Percentiles rank a stretch among this genome's conserved stretches.
These are phyloP conservation scores for Drosophila insularis DNA, from an alignment of 1,140 invertebrate species.

Conservation along the genomic window DNA sequence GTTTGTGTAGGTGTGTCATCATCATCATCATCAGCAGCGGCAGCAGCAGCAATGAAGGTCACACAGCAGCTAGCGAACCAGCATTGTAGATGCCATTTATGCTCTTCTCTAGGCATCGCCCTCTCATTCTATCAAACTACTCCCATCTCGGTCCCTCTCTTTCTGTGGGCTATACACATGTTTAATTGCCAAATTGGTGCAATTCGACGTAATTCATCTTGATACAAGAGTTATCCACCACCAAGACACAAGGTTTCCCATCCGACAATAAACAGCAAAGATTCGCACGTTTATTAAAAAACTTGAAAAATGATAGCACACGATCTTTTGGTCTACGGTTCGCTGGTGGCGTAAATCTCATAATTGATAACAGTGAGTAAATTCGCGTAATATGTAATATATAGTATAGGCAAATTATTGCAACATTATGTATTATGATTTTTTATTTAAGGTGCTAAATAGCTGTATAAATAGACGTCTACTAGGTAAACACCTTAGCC, in stretches of 20 bases:
- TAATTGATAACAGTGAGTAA: slow-evolving; percentile 55
- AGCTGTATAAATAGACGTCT: slow-evolving; percentile 40
- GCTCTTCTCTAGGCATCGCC: slow-evolving; percentile 39
- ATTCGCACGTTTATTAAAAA: slow-evolving; percentile 73
- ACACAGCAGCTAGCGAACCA: slow-evolving; percentile 20
- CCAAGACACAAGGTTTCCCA: slow-evolving; percentile 53
- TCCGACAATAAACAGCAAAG: slow-evolving; percentile 27
- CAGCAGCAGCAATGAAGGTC: slow-evolving; percentile 49
- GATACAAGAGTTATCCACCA: slow-evolving; percentile 36
- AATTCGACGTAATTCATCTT: slow-evolving; percentile 75
- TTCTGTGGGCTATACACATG: slow-evolving; percentile 46
- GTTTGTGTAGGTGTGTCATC: slow-evolving; percentile 70
- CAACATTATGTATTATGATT: slow-evolving; percentile 10
- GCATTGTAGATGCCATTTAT: slow-evolving; percentile 66
- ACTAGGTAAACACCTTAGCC: slow-evolving; percentile 50
- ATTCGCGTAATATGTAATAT: slow-evolving; percentile 33
- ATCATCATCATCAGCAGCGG: slow-evolving; percentile 39
- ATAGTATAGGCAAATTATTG: slow-evolving; percentile 53
- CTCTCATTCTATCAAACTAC: slow-evolving; percentile 8
- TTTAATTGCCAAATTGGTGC: slow-evolving; percentile 79
- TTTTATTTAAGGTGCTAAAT: slow-evolving; percentile 40
- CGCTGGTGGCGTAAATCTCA: slow-evolving; percentile 22
- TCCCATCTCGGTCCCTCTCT: slow-evolving; percentile 38
- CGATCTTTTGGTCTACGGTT: slow-evolving; percentile 16
- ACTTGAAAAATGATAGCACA: slow-evolving; percentile 34